Evolutionary conservation across 2,113 vertebrate genomes (phyloP).

Genomic region (Rhegmatorhina hoffmannsi): DNA sequence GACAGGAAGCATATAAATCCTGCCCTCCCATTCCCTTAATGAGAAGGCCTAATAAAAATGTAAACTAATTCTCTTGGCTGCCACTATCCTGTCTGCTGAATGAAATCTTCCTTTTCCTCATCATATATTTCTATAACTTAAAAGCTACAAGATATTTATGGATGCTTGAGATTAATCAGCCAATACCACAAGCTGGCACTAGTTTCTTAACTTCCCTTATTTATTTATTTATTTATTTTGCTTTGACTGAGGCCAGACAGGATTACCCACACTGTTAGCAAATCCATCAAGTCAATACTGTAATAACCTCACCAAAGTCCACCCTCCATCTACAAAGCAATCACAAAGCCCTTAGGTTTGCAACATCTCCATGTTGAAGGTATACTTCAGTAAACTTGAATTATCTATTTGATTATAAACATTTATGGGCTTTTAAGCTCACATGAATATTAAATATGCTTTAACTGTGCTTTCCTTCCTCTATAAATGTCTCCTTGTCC

Average conservation of each 20-base stretch:
- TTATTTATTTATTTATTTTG: not conserved
- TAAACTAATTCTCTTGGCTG: constrained; percentile 40
- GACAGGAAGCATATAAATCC: constrained; percentile 15
- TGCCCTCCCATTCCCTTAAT: constrained; percentile 35
- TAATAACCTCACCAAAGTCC: not conserved
- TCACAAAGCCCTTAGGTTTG: not conserved
- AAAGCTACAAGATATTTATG: not conserved
- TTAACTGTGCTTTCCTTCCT: not conserved
- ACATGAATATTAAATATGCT: not conserved
- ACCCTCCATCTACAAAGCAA: not conserved
- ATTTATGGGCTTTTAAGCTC: constrained; percentile 1
- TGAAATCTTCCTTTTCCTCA: constrained; percentile 24
- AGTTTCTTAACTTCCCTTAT: not conserved
- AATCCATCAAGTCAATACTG: not conserved
- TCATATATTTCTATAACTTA: constrained; percentile 25
- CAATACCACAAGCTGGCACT: not conserved
- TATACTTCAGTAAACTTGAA: not conserved
- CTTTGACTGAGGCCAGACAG: not conserved
- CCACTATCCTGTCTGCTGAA: not conserved
- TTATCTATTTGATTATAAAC: constrained; percentile 7
- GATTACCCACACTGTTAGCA: not conserved
- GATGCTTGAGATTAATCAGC: not conserved
- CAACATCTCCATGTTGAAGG: not conserved
- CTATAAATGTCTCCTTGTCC: not conserved
- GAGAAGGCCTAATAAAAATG: constrained; percentile 60